Percentiles rank a stretch among this genome's conserved stretches.
These are phyloP conservation scores for Notospermus geniculatus DNA, from an alignment of 1,140 invertebrate genomes.

Conservation along the genomic window DNA sequence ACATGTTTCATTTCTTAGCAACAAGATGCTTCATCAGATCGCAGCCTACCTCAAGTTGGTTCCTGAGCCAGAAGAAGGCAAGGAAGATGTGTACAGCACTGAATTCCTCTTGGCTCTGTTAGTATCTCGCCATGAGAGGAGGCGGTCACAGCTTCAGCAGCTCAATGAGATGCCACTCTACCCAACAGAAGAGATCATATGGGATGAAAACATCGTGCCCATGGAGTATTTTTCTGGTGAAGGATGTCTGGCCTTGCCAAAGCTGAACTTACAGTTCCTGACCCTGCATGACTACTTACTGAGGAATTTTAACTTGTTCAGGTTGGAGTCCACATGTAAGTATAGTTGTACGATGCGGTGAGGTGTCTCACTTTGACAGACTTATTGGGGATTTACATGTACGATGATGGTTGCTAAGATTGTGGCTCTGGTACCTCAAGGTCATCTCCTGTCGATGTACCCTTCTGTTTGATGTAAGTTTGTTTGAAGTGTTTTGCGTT, in stretches of 20 bases:
- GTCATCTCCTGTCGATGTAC: too few relatives aligned
- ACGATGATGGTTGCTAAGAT: too few relatives aligned
- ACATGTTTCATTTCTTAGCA: conserved; percentile 59
- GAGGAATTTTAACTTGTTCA: conserved; percentile 96
- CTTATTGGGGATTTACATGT: too few relatives aligned
- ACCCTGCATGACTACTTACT: conserved; percentile 97
- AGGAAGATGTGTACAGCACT: conserved; percentile 62
- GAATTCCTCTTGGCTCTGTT: conserved; percentile 83
- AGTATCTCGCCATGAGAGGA: conserved; percentile 72
- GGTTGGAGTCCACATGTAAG: conserved; percentile 95
- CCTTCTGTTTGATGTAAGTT: too few relatives aligned
- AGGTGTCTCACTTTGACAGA: too few relatives aligned
- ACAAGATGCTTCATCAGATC: conserved; percentile 78
- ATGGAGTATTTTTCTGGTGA: conserved; percentile 96
- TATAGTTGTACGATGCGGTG: too few relatives aligned
- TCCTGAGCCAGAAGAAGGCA: conserved; percentile 63
- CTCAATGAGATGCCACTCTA: conserved; percentile 98
- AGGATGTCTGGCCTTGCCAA: conserved; percentile 84
- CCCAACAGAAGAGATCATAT: conserved; percentile 96
- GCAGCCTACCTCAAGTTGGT: conserved; percentile 83
- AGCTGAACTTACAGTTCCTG: conserved; percentile 97
- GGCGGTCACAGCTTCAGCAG: conserved; percentile 86
- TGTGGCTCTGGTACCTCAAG: too few relatives aligned
- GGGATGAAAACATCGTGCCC: conserved; percentile 99
- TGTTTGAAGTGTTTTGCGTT: too few relatives aligned